Evolutionary conservation across 2,797 vertebrate species (phyloP).

Genomic region (Sus cebifrons): DNA sequence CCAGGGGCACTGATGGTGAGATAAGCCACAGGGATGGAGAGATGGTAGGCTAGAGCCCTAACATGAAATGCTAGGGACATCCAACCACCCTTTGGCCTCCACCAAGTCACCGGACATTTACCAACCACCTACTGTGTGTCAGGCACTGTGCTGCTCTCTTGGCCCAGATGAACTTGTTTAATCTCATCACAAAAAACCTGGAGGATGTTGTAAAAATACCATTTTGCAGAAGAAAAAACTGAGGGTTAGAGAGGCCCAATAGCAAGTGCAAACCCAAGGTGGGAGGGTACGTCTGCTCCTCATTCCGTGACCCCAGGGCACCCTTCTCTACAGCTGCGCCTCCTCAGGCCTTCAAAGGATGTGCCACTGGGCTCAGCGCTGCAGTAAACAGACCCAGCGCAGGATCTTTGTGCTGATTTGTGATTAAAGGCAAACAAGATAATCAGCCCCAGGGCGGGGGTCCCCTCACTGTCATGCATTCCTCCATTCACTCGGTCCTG

Average conservation of each 20-base stretch:
- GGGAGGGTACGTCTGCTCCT: neutral
- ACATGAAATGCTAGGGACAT: neutral
- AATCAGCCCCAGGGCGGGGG: constrained; percentile 56
- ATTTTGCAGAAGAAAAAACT: constrained; percentile 45
- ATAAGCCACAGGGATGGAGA: neutral
- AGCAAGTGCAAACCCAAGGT: neutral
- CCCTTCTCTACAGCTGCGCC: neutral
- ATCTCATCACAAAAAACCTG: neutral
- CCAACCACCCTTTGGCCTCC: neutral
- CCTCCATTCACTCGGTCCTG: constrained; percentile 36
- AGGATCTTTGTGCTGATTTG: constrained; percentile 45
- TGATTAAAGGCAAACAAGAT: constrained; percentile 77
- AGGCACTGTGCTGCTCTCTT: neutral
- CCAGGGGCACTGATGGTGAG: neutral
- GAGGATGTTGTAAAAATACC: constrained; percentile 2
- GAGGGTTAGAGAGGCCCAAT: neutral
- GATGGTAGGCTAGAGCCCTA: neutral
- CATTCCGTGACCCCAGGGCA: neutral
- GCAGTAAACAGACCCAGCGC: constrained; percentile 17
- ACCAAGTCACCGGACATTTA: neutral
- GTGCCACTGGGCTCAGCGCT: constrained; percentile 48
- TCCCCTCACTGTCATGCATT: neutral
- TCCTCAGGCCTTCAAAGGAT: constrained; percentile 55
- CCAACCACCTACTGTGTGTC: neutral
- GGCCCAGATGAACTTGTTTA: neutral